Evolutionary conservation across 2,888 invertebrate species (phyloP), one percentile per base, ranked within the genome.

Genomic region (Hermodice carunculata): DNA sequence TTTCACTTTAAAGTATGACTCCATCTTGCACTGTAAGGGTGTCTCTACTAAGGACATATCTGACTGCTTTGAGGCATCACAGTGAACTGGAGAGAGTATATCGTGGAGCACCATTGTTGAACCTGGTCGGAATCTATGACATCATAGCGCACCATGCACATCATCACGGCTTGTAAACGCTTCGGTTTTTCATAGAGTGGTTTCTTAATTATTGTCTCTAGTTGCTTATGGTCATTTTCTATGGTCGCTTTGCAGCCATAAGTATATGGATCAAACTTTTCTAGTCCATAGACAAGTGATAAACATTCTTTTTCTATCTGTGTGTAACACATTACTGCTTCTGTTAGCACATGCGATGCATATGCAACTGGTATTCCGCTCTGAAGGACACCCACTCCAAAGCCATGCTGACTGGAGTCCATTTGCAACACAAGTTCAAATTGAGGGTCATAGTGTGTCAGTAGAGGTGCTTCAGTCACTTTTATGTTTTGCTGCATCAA

Each of bases 131-230:
- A 8, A 37, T 8, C 8, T 37, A 17, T 37, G 22, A 64, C 51
- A 26, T 75, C 66, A 60, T 66, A 74, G 40, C 51, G 49, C 46
- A 71, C 75, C 6, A 70, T 29, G n/a, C 65, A 53, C 19, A 77
- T 51, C 14, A 75, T 26, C 71, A 77, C 73, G n/a, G 67, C 43
- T 59, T 76, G 75, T 11, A 37, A 17, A 17, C 17, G 37, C 17
- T 37, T 37, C 8, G 37, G 37, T 17, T 11, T 17, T 17, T 37
- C 17, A 37, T 37, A 17, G 37, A 37, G 37, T 11, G 37, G 17
- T 17, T 37, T 37, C 37, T 37, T 37, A 11, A 37, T 17, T 37
- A 37, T 37, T 37, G 37, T 17, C 37, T 37, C 37, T 37, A 37
- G 37, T 17, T 8, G 37, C 37, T 37, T 37, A 17, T 37, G 37